Conservation (phyloP, 2,797 vertebrate species). For the Salarias fasciatus region DNA sequence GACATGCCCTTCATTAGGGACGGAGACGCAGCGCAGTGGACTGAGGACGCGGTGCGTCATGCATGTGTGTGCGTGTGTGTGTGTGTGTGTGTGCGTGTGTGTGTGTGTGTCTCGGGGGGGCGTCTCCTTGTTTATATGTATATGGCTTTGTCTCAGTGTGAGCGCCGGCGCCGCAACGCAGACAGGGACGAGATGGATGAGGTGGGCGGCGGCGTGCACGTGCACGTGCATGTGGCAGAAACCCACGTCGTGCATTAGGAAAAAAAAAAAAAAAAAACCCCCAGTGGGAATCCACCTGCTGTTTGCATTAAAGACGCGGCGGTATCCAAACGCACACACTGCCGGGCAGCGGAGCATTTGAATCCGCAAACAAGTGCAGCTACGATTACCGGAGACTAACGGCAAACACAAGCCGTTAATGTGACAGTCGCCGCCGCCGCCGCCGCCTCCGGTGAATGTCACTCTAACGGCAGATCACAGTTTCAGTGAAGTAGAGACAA, state of each 20-base stretch:
- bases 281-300: not conserved
- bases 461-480: not conserved
- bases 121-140: constrained; percentile 54
- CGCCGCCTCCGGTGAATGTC: no score
- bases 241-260: no score
- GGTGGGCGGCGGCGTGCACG: constrained; percentile 36
- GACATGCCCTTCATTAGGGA: constrained; percentile 71
- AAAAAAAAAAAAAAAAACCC: no score
- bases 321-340: not conserved
- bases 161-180: constrained; percentile 39
- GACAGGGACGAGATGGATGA: constrained; percentile 57
- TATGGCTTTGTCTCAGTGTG: constrained; percentile 45
- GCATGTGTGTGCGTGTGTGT: no score
- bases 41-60: no score
- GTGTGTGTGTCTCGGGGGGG: constrained; percentile 1
- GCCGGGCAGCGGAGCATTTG: no score
- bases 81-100: constrained; percentile 11
- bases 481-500: not conserved
- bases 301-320: constrained; percentile 11
- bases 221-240: constrained; percentile 7
- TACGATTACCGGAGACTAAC: no score
- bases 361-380: no score
- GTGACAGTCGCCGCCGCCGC: no score
- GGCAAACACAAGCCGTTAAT: no score
- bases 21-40: constrained; percentile 57